Evolutionary conservation across 2,797 vertebrate species (phyloP).

Genomic region (Mus caroli): DNA sequence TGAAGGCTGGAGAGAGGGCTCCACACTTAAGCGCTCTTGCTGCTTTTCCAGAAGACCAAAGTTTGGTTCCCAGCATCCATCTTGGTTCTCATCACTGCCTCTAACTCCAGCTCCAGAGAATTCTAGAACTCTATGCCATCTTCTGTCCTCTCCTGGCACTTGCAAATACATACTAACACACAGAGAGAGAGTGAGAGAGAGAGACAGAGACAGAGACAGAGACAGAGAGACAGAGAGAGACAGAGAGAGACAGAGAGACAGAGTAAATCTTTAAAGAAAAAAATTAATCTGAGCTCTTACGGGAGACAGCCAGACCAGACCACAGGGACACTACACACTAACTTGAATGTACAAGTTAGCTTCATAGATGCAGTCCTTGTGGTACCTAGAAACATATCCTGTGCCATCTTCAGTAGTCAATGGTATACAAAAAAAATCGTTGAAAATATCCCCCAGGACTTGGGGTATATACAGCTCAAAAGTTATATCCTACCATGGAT

Average conservation of each 20-base stretch:
- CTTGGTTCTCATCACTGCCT: background rate
- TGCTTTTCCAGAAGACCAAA: background rate
- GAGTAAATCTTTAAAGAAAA: background rate
- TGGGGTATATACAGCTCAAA: background rate
- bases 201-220: too few species aligned
- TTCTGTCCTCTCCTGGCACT: background rate
- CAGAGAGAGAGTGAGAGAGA: background rate
- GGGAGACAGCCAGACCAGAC: background rate
- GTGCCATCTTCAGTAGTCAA: background rate
- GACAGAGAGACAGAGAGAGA: too few species aligned
- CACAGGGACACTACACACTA: background rate
- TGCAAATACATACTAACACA: too few species aligned
- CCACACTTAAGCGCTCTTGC: background rate
- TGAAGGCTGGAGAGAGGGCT: background rate
- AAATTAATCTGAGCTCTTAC: background rate
- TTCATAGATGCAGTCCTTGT: background rate
- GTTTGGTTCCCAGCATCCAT: background rate
- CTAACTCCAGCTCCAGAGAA: background rate
- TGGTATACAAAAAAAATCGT: rapidly evolving
- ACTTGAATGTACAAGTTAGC: background rate
- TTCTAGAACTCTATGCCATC: background rate
- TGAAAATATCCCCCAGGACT: background rate
- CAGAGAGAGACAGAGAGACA: too few species aligned
- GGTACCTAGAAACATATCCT: background rate
- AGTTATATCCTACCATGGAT: background rate